Conservation (phyloP, 2,888 invertebrate species). For the Andrena trimmerana region DNA sequence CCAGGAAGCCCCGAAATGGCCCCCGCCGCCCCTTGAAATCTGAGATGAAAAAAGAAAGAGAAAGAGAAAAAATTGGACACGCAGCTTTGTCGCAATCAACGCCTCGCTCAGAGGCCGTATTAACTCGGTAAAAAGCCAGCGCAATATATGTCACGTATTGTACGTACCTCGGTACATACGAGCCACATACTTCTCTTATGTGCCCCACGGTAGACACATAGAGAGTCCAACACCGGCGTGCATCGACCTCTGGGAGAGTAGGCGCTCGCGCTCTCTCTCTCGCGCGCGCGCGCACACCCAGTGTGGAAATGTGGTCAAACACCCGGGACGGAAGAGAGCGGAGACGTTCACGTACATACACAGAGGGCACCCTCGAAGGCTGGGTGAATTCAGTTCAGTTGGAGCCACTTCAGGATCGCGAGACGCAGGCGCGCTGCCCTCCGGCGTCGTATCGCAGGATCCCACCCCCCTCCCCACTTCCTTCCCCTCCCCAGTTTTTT, state of each 20-base stretch:
- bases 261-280: neutral
- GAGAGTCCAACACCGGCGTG: conserved; percentile 58
- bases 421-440: conserved; percentile 74
- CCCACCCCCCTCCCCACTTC: conserved; percentile 10
- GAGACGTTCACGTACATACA: conserved; percentile 41
- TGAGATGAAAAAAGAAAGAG: neutral
- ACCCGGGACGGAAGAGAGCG: conserved; percentile 30
- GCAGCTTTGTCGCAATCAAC: conserved; percentile 53
- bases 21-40: conserved; percentile 1
- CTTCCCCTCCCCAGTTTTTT: conserved; percentile 27
- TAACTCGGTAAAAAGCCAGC: conserved; percentile 59
- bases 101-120: conserved; percentile 47
- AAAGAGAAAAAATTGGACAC: conserved; percentile 32
- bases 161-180: conserved; percentile 48
- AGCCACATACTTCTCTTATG: conserved; percentile 50
- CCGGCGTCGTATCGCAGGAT: conserved; percentile 72
- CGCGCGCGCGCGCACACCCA: conserved; percentile 29
- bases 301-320: conserved; percentile 64
- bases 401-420: conserved; percentile 58
- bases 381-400: conserved; percentile 62
- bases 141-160: conserved; percentile 62
- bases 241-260: conserved; percentile 54
- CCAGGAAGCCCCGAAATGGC: neutral
- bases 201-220: conserved; percentile 56
- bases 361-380: conserved; percentile 12